Evolutionary conservation across 2,888 invertebrate genomes (phyloP).

Genomic region (Copidosoma aretas): DNA sequence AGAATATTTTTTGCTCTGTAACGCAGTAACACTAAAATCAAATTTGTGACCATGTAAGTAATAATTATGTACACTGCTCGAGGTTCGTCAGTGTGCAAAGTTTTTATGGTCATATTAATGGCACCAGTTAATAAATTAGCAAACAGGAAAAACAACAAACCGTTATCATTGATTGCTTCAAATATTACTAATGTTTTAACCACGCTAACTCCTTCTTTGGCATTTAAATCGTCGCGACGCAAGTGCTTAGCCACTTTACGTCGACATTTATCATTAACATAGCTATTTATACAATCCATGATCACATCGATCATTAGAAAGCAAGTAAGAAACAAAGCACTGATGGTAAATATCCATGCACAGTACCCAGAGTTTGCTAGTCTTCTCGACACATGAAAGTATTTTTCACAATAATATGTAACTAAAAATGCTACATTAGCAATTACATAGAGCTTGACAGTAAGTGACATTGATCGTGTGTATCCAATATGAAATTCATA

Average conservation of each 20-base stretch:
- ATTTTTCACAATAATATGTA: constrained; percentile 63
- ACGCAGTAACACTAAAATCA: constrained; percentile 47
- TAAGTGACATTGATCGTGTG: constrained; percentile 53
- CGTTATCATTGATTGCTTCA: constrained; percentile 80
- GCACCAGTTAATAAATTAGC: constrained; percentile 86
- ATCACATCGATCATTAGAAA: constrained; percentile 68
- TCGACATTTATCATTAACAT: constrained; percentile 30
- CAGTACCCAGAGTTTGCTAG: constrained; percentile 85
- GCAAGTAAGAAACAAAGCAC: constrained; percentile 66
- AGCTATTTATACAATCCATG: constrained; percentile 53
- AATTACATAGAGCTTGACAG: constrained; percentile 54
- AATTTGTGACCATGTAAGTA: constrained; percentile 52
- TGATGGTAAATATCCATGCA: constrained; percentile 75
- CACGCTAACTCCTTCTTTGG: constrained; percentile 32
- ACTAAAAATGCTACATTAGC: constrained; percentile 57
- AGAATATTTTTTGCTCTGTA: constrained; percentile 42
- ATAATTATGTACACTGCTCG: constrained; percentile 51
- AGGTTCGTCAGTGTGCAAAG: constrained; percentile 64
- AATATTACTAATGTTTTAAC: constrained; percentile 67
- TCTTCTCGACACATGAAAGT: constrained; percentile 75
- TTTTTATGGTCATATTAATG: constrained; percentile 76
- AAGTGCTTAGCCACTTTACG: constrained; percentile 39
- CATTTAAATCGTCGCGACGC: constrained; percentile 42
- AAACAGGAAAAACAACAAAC: constrained; percentile 81
- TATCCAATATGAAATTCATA: constrained; percentile 46